These are phyloP conservation scores for Donacobius atricapilla DNA, from an alignment of 2,113 vertebrate species.

Conservation along the genomic window DNA sequence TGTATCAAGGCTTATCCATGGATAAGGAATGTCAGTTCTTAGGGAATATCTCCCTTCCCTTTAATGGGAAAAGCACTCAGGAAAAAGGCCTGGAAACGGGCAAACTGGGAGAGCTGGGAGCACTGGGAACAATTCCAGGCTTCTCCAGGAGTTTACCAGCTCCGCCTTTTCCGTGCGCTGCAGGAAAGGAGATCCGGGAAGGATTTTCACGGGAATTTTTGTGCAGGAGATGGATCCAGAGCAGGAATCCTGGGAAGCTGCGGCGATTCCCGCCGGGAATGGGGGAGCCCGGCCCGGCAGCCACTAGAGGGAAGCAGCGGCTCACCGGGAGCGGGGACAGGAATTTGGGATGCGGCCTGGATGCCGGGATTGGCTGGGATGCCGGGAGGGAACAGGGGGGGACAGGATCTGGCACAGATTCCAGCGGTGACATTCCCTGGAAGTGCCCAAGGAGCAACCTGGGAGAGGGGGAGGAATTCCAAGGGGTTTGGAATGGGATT, in stretches of 20 bases:
- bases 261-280: neutral
- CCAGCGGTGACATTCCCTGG: neutral
- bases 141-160: neutral
- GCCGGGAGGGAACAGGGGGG: neutral
- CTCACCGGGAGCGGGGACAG: neutral
- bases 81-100: neutral
- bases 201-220: neutral
- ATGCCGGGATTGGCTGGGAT: neutral
- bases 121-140: neutral
- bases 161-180: neutral
- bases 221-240: neutral
- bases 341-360: neutral
- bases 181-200: neutral
- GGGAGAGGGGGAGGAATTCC: neutral
- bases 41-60: neutral
- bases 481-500: fast-evolving
- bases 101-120: neutral
- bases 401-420: neutral
- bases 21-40: neutral
- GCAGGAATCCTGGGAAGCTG: neutral
- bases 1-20: neutral
- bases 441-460: neutral
- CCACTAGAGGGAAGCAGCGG: slow-evolving; percentile 43
- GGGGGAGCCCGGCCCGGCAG: neutral
- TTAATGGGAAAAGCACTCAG: fast-evolving